Evolutionary conservation across 1,140 invertebrate genomes (phyloP), one percentile per base, ranked within the genome.

Genomic region (Calliphora vicina): DNA sequence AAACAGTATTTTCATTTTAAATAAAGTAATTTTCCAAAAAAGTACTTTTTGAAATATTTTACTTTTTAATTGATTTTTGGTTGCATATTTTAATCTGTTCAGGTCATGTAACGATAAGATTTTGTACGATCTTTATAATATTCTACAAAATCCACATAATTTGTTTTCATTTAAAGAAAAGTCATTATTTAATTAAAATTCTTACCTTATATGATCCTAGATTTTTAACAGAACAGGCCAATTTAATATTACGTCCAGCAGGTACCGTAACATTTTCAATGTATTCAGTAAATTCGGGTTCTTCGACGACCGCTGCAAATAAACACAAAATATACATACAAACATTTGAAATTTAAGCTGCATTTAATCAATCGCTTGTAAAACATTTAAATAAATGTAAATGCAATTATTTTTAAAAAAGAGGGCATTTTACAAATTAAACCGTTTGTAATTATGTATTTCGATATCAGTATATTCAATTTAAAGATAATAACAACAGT

Each of bases 171-270:
- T n/a, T n/a, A n/a, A n/a, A n/a, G n/a, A n/a, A n/a, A n/a, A n/a
- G n/a, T n/a, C n/a, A n/a, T n/a, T n/a, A n/a, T n/a, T n/a, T n/a
- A n/a, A n/a, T n/a, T 50, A 50, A 50, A 67, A 20, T 10, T 35
- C 86, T 86, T 91, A 96, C 96, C 93, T 96, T 96, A 88, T 95
- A 97, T 13, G 94, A 93, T 82, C 96, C 96, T 25, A 97, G 93
- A 91, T 97, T 96, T 88, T 97, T 97, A 71, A 98, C 96, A 12
- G 95, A 96, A 91, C 97, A 98, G 10, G 96, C 95, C 84, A 98
- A 93, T 88, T 96, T 96, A 71, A 97, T 96, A 87, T 95, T 96
- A 83, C 97, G 92, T 83, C 97, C 96, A 80, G 96, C 96, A 84
- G 96, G 94, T 85, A 94, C 93, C 83, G 94, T 94, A 86, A 94